Evolutionary conservation across 2,888 invertebrate species (phyloP).

Genomic region (Autographa gamma): DNA sequence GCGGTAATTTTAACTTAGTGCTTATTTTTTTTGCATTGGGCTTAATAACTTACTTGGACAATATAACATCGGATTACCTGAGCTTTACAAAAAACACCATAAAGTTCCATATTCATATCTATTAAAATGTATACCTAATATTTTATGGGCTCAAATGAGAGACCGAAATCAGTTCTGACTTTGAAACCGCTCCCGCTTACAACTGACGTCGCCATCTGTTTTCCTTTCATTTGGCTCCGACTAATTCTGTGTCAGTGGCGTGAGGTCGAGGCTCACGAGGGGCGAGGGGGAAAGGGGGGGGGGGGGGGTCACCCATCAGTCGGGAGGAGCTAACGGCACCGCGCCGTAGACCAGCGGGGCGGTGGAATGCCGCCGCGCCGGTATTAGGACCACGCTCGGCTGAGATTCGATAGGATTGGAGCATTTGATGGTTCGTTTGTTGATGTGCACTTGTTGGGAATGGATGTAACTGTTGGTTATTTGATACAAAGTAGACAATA

Average conservation of each 20-base stretch:
- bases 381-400: constrained; percentile 31
- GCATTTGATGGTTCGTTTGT: constrained; percentile 11
- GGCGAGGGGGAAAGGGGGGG: constrained; percentile 26
- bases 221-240: constrained; percentile 77
- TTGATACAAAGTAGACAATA: too few species aligned
- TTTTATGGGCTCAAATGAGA: not conserved
- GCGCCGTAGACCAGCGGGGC: constrained; percentile 54
- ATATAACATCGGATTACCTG: too few species aligned
- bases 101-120: too few species aligned
- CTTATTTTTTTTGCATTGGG: too few species aligned
- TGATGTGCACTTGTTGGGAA: not conserved
- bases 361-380: constrained; percentile 65
- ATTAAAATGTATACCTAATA: too few species aligned
- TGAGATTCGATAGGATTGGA: constrained; percentile 37
- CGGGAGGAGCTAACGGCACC: constrained; percentile 60
- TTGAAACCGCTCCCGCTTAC: constrained; percentile 53
- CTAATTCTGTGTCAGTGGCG: constrained; percentile 67
- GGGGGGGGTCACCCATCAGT: constrained; percentile 53
- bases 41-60: too few species aligned
- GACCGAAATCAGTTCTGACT: too few species aligned
- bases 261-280: constrained; percentile 61
- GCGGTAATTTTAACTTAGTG: too few species aligned
- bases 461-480: too few species aligned
- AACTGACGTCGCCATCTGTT: constrained; percentile 59
- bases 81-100: too few species aligned